phyloP scores from a whole-genome alignment of 2,113 vertebrate species.

The Micronycteris hirsuta region DNA sequence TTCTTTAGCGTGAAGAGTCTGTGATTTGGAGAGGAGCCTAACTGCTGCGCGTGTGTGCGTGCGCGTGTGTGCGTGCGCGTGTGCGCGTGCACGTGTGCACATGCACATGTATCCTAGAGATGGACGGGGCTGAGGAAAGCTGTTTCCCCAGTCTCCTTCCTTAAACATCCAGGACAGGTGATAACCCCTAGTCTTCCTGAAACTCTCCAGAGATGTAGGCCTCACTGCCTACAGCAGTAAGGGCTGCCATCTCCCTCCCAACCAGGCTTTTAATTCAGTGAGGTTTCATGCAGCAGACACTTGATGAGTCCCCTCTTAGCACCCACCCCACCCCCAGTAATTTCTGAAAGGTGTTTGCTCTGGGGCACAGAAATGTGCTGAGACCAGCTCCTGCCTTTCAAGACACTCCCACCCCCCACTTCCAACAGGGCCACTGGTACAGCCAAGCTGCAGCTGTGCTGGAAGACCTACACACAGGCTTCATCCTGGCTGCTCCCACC shows the following conservation, averaged over 20 bases:
- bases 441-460: background rate
- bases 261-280: background rate
- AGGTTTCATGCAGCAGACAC: background rate
- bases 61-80: too few species aligned
- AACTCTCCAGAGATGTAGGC: background rate
- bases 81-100: too few species aligned
- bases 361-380: background rate
- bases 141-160: background rate
- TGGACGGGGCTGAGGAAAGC: background rate
- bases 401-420: background rate
- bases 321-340: background rate
- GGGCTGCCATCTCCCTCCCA: background rate
- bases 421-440: background rate
- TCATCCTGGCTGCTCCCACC: rapidly evolving
- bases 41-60: background rate
- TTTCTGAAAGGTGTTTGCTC: background rate
- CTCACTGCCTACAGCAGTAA: background rate
- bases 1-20: background rate
- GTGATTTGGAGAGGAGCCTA: background rate
- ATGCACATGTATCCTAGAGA: background rate
- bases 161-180: background rate
- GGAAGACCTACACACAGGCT: background rate
- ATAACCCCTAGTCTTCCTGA: background rate
- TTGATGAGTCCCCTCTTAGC: background rate
- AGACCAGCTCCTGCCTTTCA: background rate